A percentile compares a stretch with the other conserved stretches of the same genome.
Conservation (phyloP, 2,888 invertebrate genomes). For the Cephus rjabovi region DNA sequence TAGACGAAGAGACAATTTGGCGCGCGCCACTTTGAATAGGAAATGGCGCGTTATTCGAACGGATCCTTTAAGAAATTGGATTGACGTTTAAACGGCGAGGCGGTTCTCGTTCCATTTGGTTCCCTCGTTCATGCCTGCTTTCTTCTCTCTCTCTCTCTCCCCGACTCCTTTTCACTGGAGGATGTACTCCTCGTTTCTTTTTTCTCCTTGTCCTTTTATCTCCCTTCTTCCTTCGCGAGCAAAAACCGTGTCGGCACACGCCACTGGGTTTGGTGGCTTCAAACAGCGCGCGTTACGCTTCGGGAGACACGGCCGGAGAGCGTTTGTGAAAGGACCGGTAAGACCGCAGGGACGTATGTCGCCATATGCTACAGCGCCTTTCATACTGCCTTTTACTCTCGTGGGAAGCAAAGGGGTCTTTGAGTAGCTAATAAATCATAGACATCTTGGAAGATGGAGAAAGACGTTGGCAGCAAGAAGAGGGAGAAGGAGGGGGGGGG, state of each 20-base stretch:
- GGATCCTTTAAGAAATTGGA: not conserved
- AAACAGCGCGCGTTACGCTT: not conserved
- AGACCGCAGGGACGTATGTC: not conserved
- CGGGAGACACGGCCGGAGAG: not conserved
- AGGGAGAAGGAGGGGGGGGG: not conserved
- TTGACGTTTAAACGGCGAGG: not conserved
- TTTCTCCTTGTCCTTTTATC: conserved; percentile 14
- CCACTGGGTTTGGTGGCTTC: not conserved
- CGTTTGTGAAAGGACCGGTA: not conserved
- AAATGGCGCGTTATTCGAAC: not conserved
- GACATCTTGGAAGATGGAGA: not conserved
- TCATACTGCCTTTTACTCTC: not conserved
- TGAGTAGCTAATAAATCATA: conserved; percentile 1
- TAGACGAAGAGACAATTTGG: not conserved
- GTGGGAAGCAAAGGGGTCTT: not conserved
- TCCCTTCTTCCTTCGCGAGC: not conserved
- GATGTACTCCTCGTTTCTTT: conserved; percentile 12
- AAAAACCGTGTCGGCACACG: conserved; percentile 13
- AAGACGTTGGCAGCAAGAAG: not conserved
- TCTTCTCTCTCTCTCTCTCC: conserved; percentile 6
- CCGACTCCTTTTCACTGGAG: not conserved
- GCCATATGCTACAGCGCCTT: not conserved
- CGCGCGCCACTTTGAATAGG: not conserved
- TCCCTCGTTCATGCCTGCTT: conserved; percentile 18
- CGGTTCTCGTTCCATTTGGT: conserved; percentile 10